These are phyloP conservation scores for Pinctada fucata DNA, from an alignment of 2,888 invertebrate genomes.

Conservation along the genomic window DNA sequence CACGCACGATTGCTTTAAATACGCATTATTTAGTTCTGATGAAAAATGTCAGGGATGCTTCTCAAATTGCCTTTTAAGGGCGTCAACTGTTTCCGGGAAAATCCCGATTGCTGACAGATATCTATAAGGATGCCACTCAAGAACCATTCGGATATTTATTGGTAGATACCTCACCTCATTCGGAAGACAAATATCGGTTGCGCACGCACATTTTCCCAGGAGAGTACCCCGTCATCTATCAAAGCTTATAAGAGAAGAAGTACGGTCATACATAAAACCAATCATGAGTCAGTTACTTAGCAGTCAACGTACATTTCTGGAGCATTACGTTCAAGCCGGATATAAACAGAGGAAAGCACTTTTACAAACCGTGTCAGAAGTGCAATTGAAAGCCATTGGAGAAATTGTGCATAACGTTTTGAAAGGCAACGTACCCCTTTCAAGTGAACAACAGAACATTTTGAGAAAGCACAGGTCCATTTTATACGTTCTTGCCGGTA, in stretches of 20 bases:
- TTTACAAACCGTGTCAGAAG: constrained; percentile 24
- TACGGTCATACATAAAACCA: neutral
- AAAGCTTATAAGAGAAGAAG: constrained; percentile 18
- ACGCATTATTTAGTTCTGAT: constrained; percentile 38
- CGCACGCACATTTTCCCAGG: constrained; percentile 44
- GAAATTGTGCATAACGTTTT: constrained; percentile 26
- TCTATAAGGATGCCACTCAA: constrained; percentile 38
- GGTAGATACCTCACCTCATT: constrained; percentile 42
- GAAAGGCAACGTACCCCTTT: constrained; percentile 2
- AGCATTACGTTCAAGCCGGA: constrained; percentile 19
- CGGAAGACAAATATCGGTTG: constrained; percentile 42
- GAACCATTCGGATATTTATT: constrained; percentile 40
- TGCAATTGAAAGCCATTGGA: constrained; percentile 31
- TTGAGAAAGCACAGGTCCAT: constrained; percentile 2
- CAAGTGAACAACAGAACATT: neutral
- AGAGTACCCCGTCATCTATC: constrained; percentile 32
- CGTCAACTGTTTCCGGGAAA: constrained; percentile 42
- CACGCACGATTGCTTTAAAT: constrained; percentile 45
- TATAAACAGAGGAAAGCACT: constrained; percentile 32
- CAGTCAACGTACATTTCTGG: constrained; percentile 32
- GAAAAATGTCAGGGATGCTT: constrained; percentile 41
- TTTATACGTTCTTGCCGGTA: constrained; percentile 4
- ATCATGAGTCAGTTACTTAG: constrained; percentile 34
- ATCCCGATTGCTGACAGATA: constrained; percentile 35
- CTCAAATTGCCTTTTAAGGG: constrained; percentile 42